These are phyloP conservation scores for Cladopsammia gracilis DNA, from an alignment of 64 coral and sea anemone genomes.

Conservation along the genomic window DNA sequence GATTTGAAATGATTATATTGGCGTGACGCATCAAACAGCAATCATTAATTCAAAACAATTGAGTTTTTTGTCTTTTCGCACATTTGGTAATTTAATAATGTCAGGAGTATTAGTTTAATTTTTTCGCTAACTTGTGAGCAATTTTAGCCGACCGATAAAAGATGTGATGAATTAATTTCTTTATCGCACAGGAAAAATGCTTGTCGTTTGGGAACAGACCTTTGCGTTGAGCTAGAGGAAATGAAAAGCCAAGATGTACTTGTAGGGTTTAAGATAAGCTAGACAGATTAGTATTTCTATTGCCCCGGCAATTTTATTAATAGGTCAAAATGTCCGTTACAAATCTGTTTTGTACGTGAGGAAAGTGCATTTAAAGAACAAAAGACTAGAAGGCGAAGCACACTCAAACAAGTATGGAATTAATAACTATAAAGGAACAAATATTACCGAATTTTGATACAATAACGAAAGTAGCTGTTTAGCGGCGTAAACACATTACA, in stretches of 20 bases:
- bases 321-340: not conserved
- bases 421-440: too few relatives aligned
- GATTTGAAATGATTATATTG: not conserved
- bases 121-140: not conserved
- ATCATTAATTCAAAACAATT: not conserved
- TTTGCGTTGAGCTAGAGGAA: not conserved
- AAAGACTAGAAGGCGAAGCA: too few relatives aligned
- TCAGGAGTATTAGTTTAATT: not conserved
- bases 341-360: not conserved
- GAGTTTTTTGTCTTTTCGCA: not conserved
- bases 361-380: not conserved
- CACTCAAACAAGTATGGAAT: too few relatives aligned
- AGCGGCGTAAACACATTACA: too few relatives aligned
- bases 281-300: not conserved
- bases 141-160: not conserved
- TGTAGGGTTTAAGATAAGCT: not conserved
- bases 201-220: not conserved
- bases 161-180: not conserved
- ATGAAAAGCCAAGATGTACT: not conserved
- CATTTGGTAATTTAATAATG: conserved; percentile 17
- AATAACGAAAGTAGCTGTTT: too few relatives aligned
- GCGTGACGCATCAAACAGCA: not conserved
- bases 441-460: too few relatives aligned
- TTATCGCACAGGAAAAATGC: not conserved
- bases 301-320: not conserved